These are phyloP conservation scores for Dendronephthya gigantea DNA, from an alignment of 64 coral and sea anemone species.

Conservation along the genomic window DNA sequence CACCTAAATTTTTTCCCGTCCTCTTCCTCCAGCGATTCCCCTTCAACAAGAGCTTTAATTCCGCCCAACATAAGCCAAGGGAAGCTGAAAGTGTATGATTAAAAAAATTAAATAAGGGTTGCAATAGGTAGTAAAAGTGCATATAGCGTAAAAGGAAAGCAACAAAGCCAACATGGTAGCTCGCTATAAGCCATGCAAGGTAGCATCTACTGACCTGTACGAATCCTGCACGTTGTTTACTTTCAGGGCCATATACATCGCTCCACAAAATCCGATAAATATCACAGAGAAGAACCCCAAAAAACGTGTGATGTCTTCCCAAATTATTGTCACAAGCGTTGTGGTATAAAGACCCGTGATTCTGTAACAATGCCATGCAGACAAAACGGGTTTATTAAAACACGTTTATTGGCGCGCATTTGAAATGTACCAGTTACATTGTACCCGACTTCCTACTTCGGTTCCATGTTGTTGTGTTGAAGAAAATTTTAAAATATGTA, in stretches of 20 bases:
- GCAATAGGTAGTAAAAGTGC: background rate
- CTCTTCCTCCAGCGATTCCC: conserved; percentile 46
- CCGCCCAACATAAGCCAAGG: conserved; percentile 60
- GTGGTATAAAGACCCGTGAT: conserved; percentile 73
- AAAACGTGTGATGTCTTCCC: conserved; percentile 55
- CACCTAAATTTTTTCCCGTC: conserved; percentile 60
- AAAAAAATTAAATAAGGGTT: too few relatives aligned
- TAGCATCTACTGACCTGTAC: conserved; percentile 36
- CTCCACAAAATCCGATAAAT: conserved; percentile 70
- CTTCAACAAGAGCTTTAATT: conserved; percentile 43
- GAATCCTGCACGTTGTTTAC: conserved; percentile 15
- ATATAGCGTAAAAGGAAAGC: too few relatives aligned
- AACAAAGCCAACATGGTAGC: too few relatives aligned
- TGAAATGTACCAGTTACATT: too few relatives aligned
- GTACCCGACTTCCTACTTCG: too few relatives aligned
- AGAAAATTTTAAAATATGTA: too few relatives aligned
- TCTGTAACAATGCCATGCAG: too few relatives aligned
- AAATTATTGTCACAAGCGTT: conserved; percentile 57
- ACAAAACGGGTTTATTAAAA: too few relatives aligned
- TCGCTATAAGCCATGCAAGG: too few relatives aligned
- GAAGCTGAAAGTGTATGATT: conserved; percentile 50
- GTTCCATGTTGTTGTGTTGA: too few relatives aligned
- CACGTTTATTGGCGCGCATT: too few relatives aligned
- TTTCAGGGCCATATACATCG: conserved; percentile 51
- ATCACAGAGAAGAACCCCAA: conserved; percentile 57